Evolutionary conservation across 53 echinoderm and acorn worm genomes (phyloP), one percentile per base, ranked within the genome.

Genomic region (Antedon mediterranea): DNA sequence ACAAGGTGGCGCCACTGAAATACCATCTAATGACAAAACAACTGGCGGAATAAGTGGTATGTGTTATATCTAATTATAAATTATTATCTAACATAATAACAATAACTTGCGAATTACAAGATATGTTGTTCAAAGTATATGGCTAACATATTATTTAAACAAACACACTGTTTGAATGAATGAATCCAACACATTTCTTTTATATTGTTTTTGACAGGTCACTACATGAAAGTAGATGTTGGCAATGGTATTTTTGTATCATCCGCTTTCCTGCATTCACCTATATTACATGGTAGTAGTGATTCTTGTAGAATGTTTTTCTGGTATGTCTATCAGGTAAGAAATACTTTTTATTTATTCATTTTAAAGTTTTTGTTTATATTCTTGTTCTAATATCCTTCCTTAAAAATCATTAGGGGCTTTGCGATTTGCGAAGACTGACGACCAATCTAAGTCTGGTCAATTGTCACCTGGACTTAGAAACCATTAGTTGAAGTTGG

Each of bases 261-360:
- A 30, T 82, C 85, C 27, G 84, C 87, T 75, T 72, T 87, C 30
- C 78, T 95, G 0, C 81, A 85, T 76, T 89, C 87, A 31, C 84
- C 87, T 32, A 70, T 83, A 33, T 87, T 90, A 23, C 85, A 87
- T 2, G 85, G 83, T 5, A 87, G 85, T 0, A 82, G 88, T 41
- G 84, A 91, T 8, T 73, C 73, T 18, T 95, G 95, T 73, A 79
- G 75, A 0, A 30, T 95, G 33, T 80, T 76, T 28, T 95, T 95
- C 88, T 95, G 91, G 91, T 95, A 84, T 76, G 73, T 83, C 31
- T 84, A 84, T 72, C 73, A 83, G 70, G 85, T 84, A 78, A 77
- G 79, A 43, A 41, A 74, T 30, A 57, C 71, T 29, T 30, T 28
- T 20, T 79, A 28, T n/a, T n/a, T n/a, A n/a, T n/a, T n/a, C n/a